Percentiles rank a stretch among this genome's conserved stretches.
phyloP scores from a whole-genome alignment of 2,113 vertebrate genomes.

The Chionomys nivalis region DNA sequence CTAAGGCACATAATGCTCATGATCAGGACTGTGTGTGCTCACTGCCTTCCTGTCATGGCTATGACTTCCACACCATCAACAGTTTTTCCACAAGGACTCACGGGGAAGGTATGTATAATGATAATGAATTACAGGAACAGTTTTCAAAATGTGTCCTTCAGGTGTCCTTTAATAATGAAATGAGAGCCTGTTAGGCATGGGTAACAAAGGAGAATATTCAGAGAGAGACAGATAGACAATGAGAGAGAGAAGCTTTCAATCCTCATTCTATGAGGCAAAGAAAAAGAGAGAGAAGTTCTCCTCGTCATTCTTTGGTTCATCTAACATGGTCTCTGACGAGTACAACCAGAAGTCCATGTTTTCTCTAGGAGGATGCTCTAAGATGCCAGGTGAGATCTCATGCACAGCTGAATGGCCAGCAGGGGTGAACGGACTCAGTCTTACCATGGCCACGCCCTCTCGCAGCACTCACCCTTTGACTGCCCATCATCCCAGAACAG shows the following conservation, averaged over 20 bases:
- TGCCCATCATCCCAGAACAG: slow-evolving; percentile 98
- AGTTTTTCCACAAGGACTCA: not conserved
- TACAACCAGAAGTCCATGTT: not conserved
- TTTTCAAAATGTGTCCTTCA: not conserved
- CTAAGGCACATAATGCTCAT: not conserved
- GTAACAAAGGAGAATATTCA: not conserved
- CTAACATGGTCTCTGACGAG: not conserved
- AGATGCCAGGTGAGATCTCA: not conserved
- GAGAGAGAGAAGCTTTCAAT: not conserved
- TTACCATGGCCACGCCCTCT: accelerated
- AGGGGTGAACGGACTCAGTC: accelerated
- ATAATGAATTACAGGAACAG: not conserved
- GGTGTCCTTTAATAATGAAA: not conserved
- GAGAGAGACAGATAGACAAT: not conserved
- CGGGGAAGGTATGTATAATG: accelerated
- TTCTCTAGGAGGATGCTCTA: not conserved
- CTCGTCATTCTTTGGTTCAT: not conserved
- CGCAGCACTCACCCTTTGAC: slow-evolving; percentile 87
- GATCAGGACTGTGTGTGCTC: not conserved
- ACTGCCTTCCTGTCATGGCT: too few relatives aligned
- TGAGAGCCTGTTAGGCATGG: not conserved
- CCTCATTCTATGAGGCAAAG: not conserved
- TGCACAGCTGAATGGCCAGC: too few relatives aligned
- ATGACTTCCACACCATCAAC: not conserved
- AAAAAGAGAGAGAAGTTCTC: not conserved